Evolutionary conservation across 2,113 vertebrate species (phyloP).

Genomic region (Pterocles burchelli): DNA sequence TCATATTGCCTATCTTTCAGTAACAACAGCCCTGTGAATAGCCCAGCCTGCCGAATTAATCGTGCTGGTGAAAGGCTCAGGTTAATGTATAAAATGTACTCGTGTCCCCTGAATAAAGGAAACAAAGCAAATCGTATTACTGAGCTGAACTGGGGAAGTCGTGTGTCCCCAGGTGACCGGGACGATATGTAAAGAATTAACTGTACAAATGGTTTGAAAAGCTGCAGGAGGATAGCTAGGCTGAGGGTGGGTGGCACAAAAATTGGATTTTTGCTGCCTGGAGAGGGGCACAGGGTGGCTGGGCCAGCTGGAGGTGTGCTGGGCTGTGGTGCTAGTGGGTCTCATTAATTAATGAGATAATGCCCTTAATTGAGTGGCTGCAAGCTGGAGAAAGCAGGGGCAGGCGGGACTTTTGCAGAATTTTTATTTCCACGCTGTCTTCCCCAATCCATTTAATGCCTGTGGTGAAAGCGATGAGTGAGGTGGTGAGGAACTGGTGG

Average conservation of each 20-base stretch:
- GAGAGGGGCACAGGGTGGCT: no score
- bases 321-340: no score
- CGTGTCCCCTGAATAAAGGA: not conserved
- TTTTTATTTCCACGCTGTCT: not conserved
- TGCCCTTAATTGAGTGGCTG: not conserved
- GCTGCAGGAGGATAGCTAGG: no score
- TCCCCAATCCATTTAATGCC: not conserved
- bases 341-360: fast-evolving
- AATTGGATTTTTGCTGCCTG: no score
- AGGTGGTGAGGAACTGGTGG: not conserved
- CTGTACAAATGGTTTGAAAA: not conserved
- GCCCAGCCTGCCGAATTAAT: not conserved
- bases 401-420: not conserved
- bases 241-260: no score
- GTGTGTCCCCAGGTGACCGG: fast-evolving
- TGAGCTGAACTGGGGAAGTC: not conserved
- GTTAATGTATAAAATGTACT: slow-evolving; percentile 31
- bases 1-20: slow-evolving; percentile 16
- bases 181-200: not conserved
- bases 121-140: not conserved
- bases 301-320: no score
- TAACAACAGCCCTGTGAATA: not conserved
- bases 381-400: not conserved
- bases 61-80: slow-evolving; percentile 17
- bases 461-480: fast-evolving